phyloP scores from a whole-genome alignment of 2,888 invertebrate genomes.

The Alviniconcha strummeri region DNA sequence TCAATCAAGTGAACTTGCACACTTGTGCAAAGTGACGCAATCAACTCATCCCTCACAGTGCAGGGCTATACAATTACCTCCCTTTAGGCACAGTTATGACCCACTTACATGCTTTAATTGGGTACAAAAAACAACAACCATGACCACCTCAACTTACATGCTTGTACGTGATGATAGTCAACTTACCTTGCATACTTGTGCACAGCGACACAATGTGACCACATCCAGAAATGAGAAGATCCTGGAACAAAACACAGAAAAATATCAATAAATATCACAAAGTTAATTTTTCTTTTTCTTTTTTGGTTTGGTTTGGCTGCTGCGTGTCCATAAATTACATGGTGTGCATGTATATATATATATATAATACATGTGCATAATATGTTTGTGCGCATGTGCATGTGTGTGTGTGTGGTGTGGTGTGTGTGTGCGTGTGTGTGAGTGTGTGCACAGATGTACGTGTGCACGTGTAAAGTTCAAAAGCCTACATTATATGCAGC shows the following conservation, averaged over 20 bases:
- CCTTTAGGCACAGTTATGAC: too few species aligned
- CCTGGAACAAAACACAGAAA: constrained; percentile 53
- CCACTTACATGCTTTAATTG: too few species aligned
- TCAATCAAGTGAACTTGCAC: too few species aligned
- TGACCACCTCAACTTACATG: too few species aligned
- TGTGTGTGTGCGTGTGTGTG: constrained; percentile 25
- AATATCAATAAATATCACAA: background rate
- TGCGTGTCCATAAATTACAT: too few species aligned
- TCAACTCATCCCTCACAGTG: too few species aligned
- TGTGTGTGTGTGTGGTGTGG: background rate
- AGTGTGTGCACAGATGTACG: constrained; percentile 3
- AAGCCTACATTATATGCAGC: background rate
- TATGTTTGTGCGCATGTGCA: background rate
- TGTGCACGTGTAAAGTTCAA: background rate
- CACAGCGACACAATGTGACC: constrained; percentile 95
- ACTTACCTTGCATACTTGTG: constrained; percentile 79
- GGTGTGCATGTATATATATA: background rate
- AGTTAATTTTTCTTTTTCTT: background rate
- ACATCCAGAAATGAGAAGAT: constrained; percentile 92
- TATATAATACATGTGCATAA: background rate
- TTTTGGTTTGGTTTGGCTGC: background rate
- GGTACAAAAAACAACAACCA: too few species aligned
- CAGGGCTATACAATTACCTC: too few species aligned
- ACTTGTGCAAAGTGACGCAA: too few species aligned
- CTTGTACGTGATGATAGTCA: too few species aligned